phyloP scores from a whole-genome alignment of 2,113 vertebrate genomes.

The Hyperopisus bebe region DNA sequence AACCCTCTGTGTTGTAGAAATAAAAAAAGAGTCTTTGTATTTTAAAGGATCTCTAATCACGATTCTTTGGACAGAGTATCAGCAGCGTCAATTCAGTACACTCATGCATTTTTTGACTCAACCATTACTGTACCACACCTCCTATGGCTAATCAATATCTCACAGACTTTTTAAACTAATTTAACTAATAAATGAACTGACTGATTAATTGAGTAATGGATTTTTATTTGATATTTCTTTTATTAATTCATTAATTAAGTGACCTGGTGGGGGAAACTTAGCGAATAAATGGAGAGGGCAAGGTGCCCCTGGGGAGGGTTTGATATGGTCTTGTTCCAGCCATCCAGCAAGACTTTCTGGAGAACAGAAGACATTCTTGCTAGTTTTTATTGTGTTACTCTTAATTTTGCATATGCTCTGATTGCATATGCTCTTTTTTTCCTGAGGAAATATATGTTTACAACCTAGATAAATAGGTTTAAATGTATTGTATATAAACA shows the following conservation, averaged over 20 bases:
- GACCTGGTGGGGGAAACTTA: background rate
- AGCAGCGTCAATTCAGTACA: background rate
- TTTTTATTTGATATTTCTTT: too few species aligned
- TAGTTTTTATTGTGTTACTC: too few species aligned
- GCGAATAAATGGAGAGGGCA: background rate
- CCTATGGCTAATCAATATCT: background rate
- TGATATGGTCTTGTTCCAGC: background rate
- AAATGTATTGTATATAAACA: background rate
- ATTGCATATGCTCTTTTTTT: too few species aligned
- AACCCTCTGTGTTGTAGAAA: background rate
- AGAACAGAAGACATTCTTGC: background rate
- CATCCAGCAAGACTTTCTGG: background rate
- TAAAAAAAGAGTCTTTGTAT: background rate
- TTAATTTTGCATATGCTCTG: too few species aligned
- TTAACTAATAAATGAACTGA: background rate
- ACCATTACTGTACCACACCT: background rate
- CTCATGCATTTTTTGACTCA: background rate
- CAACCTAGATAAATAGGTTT: too few species aligned
- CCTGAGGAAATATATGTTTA: too few species aligned
- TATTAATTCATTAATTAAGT: background rate
- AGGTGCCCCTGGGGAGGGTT: background rate
- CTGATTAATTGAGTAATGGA: too few species aligned
- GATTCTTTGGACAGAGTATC: background rate
- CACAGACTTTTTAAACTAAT: background rate
- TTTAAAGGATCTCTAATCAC: background rate